Base-by-base conservation (phyloP, 2,113 vertebrate species). In the Cyanoliseus patagonus region DNA sequence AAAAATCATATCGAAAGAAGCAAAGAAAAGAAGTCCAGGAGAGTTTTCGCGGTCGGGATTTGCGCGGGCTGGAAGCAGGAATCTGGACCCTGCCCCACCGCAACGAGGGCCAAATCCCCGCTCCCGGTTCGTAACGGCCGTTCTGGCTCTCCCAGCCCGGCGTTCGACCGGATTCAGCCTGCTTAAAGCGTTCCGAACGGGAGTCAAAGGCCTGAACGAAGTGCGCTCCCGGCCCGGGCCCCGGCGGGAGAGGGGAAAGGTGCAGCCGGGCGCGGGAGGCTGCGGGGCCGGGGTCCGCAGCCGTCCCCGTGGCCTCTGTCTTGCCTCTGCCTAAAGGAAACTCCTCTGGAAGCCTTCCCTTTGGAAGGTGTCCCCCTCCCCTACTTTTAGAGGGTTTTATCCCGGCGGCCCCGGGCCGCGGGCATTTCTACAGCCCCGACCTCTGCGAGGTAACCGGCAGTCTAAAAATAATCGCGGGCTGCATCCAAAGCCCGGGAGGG, bases 381-480 rank as follows among this genome's bases (percentile, higher is more conserved):
- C 57, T 59, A 23, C n/a, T 25, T 41, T 24, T 23, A 13, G 49
- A 74, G 5, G 9, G 17, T 77, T 88, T 90, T 49, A 8, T 27
- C 37, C 55, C 2, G 0, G 3, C 22, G 6, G 13, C 11, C 31
- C 27, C 11, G 7, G 44, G 27, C n/a, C 27, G 22, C 12, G 23
- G 33, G 3, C n/a, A 44, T 84, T 92, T 87, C 41, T 82, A 16
- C 31, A 63, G 28, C 51, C 15, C 41, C 59, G 73, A 83, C 68
- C 68, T 80, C 93, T 53, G 47, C 57, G 86, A 80, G 83, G 80
- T 64, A 73, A 83, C 1, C 10, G 30, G 23, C 70, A 61, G 62
- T 31, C 94, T 96, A 91, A 94, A 96, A 92, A 94, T 92, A 96
- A 95, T 70, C 86, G 41, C 37, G 9, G 17, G 31, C 49, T 80